These are phyloP conservation scores for Tenebrosternarchus preto DNA, from an alignment of 2,113 vertebrate species.

Conservation along the genomic window DNA sequence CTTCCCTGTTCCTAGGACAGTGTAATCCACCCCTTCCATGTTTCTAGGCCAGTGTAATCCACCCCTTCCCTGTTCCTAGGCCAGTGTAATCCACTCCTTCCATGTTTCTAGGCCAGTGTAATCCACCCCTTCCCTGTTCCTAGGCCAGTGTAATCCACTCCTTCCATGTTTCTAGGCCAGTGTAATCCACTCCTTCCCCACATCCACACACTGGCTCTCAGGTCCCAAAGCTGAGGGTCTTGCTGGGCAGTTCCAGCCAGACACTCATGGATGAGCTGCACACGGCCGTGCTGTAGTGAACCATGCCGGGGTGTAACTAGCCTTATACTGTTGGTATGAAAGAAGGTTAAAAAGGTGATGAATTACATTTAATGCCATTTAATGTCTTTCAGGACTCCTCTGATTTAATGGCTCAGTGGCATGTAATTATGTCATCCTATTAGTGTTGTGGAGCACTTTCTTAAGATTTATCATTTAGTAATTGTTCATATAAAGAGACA, in stretches of 20 bases:
- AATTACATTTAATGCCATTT: conserved; percentile 82
- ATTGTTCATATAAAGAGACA: conserved; percentile 80
- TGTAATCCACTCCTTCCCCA: too few relatives aligned
- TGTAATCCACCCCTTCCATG: too few relatives aligned
- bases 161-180: too few relatives aligned
- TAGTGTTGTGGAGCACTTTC: conserved; percentile 81
- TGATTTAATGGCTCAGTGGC: conserved; percentile 76
- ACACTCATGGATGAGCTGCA: background rate
- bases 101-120: too few relatives aligned
- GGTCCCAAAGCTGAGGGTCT: conserved; percentile 49
- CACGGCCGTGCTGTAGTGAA: conserved; percentile 54
- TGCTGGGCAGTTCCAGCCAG: conserved; percentile 55
- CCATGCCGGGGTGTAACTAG: conserved; percentile 66
- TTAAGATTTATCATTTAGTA: conserved; percentile 92
- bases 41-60: too few relatives aligned
- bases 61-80: too few relatives aligned
- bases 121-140: too few relatives aligned
- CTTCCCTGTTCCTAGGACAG: too few relatives aligned
- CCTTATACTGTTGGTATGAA: conserved; percentile 75
- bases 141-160: too few relatives aligned
- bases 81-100: too few relatives aligned
- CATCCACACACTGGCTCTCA: background rate
- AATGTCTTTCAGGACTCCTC: conserved; percentile 81
- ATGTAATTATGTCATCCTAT: conserved; percentile 79
- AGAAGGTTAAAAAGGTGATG: conserved; percentile 75